Base-by-base conservation (phyloP, 2,113 vertebrate species). In the Scophthalmus maximus region DNA sequence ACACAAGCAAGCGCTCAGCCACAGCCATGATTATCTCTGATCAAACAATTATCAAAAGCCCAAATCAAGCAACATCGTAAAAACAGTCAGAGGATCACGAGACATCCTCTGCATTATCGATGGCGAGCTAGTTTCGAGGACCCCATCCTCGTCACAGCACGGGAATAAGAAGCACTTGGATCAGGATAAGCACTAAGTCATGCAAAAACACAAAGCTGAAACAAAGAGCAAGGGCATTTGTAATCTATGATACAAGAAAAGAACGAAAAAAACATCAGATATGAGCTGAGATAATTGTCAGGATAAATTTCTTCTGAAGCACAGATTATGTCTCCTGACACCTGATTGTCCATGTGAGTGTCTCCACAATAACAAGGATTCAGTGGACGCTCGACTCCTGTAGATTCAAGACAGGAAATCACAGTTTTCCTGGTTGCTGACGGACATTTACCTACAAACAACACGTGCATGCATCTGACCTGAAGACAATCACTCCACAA, bases 161-260 rank as follows among this genome's bases (percentile, higher is more conserved):
- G 30, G 56, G 38, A n/a, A 68, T 85, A 87, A 88, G 84, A 85
- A 92, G 89, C 87, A 90, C 87, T 92, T 90, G 76, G 87, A 87
- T 85, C 75, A 77, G 73, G 78, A 79, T 68, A 87, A 71, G 69
- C 85, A 76, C 79, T 47, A 70, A 71, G 49, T 82, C 68, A 80
- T 84, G 84, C 83, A 77, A 76, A 66, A 86, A 81, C 61, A 81
- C 64, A 78, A 79, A 84, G 52, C 47, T 22, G 25, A 61, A 68
- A 66, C 7, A 64, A 79, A 59, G 72, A 69, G 65, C 20, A 52
- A 76, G 79, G 76, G 26, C 62, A 68, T 76, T 42, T 64, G 57
- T 69, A 60, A 85, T 64, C 66, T 68, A 84, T 59, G 53, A 81
- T 65, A 84, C 56, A 79, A 70, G 76, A 73, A 14, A 71, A 77